Evolutionary conservation across 1,140 invertebrate species (phyloP).

Genomic region (Doryteuthis pealeii): DNA sequence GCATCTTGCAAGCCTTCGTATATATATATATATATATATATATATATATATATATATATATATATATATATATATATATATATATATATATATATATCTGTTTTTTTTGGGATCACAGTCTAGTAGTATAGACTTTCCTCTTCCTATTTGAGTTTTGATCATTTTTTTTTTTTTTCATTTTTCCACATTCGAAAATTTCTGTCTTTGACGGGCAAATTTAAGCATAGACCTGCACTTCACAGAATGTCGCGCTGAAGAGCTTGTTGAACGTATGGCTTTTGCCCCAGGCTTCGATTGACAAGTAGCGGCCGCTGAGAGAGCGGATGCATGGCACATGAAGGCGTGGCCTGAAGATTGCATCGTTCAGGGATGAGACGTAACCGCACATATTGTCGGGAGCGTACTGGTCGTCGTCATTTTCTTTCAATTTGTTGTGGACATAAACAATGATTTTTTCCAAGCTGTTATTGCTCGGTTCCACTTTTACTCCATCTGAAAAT

Average conservation of each 20-base stretch:
- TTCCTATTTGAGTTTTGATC: not conserved
- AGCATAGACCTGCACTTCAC: conserved; percentile 65
- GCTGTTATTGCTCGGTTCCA: conserved; percentile 58
- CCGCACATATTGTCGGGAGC: conserved; percentile 60
- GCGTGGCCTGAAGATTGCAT: conserved; percentile 62
- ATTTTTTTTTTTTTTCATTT: not conserved
- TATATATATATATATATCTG: conserved; percentile 10
- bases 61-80: conserved; percentile 10
- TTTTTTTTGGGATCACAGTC: conserved; percentile 15
- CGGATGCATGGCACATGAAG: conserved; percentile 63
- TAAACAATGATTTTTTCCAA: conserved; percentile 65
- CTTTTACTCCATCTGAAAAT: conserved; percentile 14
- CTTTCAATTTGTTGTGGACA: conserved; percentile 60
- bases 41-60: too few relatives aligned
- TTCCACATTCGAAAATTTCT: not conserved
- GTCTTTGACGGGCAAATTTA: conserved; percentile 9
- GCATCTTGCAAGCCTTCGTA: too few relatives aligned
- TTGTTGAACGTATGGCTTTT: conserved; percentile 63
- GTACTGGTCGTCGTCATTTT: conserved; percentile 41
- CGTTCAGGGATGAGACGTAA: conserved; percentile 63
- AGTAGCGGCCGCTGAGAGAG: conserved; percentile 62
- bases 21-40: too few relatives aligned
- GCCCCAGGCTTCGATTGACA: conserved; percentile 65
- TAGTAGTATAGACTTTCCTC: conserved; percentile 12
- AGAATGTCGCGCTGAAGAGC: conserved; percentile 64